These are phyloP conservation scores for Meandrina meandrites DNA, from an alignment of 92 coral and sea anemone species.

Conservation along the genomic window DNA sequence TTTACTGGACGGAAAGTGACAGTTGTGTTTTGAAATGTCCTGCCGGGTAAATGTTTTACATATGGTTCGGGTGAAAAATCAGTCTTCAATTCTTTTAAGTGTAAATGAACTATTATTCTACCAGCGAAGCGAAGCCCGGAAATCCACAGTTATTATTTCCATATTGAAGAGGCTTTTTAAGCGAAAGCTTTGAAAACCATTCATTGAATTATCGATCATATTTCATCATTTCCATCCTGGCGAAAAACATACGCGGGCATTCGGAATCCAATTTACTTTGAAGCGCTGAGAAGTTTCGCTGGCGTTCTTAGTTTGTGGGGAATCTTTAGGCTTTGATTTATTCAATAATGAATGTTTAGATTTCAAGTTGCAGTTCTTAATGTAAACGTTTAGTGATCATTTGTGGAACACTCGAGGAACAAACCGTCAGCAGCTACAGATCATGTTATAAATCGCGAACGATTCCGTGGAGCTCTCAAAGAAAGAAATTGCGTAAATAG, in stretches of 20 bases:
- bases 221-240: too few relatives aligned
- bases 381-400: background rate
- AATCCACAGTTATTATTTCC: conserved; percentile 28
- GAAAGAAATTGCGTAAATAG: background rate
- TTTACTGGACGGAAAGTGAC: background rate
- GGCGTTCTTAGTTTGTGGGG: conserved; percentile 1
- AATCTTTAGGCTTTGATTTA: background rate
- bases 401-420: background rate
- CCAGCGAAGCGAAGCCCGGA: conserved; percentile 15
- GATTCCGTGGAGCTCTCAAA: background rate
- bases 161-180: conserved; percentile 14
- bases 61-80: background rate
- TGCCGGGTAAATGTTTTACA: background rate
- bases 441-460: background rate
- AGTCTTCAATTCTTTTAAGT: background rate
- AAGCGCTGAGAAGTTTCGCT: background rate
- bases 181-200: background rate
- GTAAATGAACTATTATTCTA: background rate
- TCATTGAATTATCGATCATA: background rate
- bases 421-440: background rate
- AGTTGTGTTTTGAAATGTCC: conserved; percentile 10
- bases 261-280: background rate
- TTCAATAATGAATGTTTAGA: background rate
- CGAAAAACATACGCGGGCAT: background rate
- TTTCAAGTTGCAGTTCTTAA: background rate